Evolutionary conservation across 2,797 vertebrate species (phyloP).

Genomic region (Falco berigora): DNA sequence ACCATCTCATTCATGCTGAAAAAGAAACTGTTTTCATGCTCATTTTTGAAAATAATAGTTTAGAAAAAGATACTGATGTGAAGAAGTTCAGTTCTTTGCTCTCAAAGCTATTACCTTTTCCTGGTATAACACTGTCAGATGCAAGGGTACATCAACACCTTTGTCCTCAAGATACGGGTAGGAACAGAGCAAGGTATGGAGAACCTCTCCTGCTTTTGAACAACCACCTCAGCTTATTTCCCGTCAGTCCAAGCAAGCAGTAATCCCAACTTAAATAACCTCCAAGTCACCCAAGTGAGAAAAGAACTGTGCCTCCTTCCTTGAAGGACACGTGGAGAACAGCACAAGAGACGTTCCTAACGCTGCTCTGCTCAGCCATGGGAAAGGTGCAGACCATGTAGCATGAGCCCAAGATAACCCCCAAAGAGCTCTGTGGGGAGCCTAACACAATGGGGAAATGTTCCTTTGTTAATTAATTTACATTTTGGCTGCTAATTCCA

Average conservation of each 20-base stretch:
- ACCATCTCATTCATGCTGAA: neutral
- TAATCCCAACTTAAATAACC: neutral
- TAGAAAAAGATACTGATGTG: neutral
- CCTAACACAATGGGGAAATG: neutral
- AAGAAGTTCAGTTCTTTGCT: slow-evolving; percentile 13
- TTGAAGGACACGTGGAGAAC: neutral
- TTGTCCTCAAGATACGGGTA: neutral
- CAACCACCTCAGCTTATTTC: neutral
- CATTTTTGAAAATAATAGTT: slow-evolving; percentile 36
- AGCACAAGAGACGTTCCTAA: neutral
- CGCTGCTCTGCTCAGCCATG: neutral
- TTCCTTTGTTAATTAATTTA: neutral
- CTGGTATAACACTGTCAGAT: neutral
- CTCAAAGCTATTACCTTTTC: neutral
- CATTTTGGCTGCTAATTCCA: neutral
- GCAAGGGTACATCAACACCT: neutral
- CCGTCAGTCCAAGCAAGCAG: neutral
- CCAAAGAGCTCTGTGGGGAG: neutral
- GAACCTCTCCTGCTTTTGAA: neutral
- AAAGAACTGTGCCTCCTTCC: neutral
- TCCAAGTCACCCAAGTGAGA: neutral
- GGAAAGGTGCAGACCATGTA: neutral
- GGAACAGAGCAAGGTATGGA: neutral
- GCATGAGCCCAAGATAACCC: neutral
- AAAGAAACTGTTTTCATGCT: slow-evolving; percentile 5